Percentiles rank a stretch among this genome's conserved stretches.
Evolutionary conservation across 2,113 vertebrate genomes (phyloP).

Genomic region (Lota lota): DNA sequence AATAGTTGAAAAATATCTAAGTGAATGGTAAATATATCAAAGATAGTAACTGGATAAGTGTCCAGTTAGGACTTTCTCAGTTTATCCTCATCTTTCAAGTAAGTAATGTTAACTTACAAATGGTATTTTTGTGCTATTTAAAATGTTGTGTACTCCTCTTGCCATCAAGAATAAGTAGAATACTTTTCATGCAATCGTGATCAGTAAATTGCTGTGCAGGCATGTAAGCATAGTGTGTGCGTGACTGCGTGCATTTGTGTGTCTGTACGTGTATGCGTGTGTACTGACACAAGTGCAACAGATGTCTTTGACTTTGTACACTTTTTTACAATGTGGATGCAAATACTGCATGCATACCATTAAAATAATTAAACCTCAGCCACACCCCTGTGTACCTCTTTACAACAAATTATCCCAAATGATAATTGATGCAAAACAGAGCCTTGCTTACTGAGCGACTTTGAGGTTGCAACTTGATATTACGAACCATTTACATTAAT

Average conservation of each 20-base stretch:
- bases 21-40: too few relatives aligned
- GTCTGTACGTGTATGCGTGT: not conserved
- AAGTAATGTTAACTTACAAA: too few relatives aligned
- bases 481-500: conserved; percentile 52
- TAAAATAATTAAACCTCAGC: conserved; percentile 8
- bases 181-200: too few relatives aligned
- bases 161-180: too few relatives aligned
- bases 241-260: not conserved
- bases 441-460: conserved; percentile 44
- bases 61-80: too few relatives aligned
- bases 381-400: not conserved
- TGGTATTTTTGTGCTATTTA: too few relatives aligned
- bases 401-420: conserved; percentile 40
- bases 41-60: too few relatives aligned
- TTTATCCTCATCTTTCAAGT: too few relatives aligned
- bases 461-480: conserved; percentile 25
- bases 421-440: conserved; percentile 50
- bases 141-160: too few relatives aligned
- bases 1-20: too few relatives aligned
- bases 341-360: not conserved
- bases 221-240: not conserved
- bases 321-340: too few relatives aligned
- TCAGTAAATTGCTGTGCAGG: not conserved
- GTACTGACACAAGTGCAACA: not conserved
- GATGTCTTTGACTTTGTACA: not conserved